These are phyloP conservation scores for Microcebus jonahi DNA, from an alignment of 2,113 vertebrate genomes.

Conservation along the genomic window DNA sequence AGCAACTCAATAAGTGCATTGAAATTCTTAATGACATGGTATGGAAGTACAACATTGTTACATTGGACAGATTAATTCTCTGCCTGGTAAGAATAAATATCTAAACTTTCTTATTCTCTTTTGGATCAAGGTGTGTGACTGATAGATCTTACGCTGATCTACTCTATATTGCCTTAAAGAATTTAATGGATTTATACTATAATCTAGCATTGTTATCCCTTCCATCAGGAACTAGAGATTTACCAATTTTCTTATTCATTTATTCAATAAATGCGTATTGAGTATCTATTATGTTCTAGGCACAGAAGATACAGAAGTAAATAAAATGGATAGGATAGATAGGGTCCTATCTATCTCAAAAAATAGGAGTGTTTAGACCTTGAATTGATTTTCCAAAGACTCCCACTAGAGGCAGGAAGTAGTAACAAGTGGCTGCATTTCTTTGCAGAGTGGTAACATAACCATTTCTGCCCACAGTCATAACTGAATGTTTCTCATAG, in stretches of 20 bases:
- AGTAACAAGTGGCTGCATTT: not conserved
- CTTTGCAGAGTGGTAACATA: not conserved
- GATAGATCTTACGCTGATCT: not conserved
- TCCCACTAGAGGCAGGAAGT: not conserved
- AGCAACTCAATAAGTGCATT: constrained; percentile 99
- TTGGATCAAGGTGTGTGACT: not conserved
- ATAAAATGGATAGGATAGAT: not conserved
- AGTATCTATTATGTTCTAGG: not conserved
- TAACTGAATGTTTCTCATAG: not conserved
- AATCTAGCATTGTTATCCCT: not conserved
- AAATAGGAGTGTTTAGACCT: not conserved
- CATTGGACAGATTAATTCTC: constrained; percentile 95
- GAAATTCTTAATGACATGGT: constrained; percentile 99
- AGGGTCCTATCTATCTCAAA: not conserved
- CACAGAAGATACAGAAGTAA: not conserved
- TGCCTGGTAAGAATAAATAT: constrained; percentile 91
- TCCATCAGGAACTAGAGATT: not conserved
- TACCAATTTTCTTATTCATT: not conserved
- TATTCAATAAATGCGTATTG: not conserved
- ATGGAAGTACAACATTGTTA: constrained; percentile 99
- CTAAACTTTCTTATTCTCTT: not conserved
- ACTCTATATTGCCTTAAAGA: not conserved
- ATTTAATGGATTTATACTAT: not conserved
- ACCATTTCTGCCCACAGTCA: not conserved
- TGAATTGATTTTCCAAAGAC: not conserved